phyloP scores from a whole-genome alignment of 1,140 invertebrate genomes.

The Leptonema lineaticorne region DNA sequence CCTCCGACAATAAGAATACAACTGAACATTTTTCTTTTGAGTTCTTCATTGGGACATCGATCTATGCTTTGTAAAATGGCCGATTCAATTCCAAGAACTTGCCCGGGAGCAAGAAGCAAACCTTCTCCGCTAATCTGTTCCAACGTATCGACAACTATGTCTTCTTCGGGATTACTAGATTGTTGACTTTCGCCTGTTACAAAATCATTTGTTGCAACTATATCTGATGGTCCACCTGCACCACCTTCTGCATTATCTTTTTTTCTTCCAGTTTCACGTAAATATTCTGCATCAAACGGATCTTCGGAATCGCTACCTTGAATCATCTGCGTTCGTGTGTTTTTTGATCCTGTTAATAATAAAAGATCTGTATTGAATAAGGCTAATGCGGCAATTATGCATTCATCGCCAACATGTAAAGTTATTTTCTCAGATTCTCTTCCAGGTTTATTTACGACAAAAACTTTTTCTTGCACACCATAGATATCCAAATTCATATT shows the following conservation, averaged over 20 bases:
- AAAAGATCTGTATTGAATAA: slow-evolving; percentile 89
- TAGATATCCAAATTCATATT: slow-evolving; percentile 88
- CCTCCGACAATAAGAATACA: slow-evolving; percentile 90
- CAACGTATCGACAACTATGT: slow-evolving; percentile 77
- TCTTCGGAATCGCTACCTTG: slow-evolving; percentile 86
- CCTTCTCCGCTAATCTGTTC: slow-evolving; percentile 61
- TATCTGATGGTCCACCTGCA: slow-evolving; percentile 52
- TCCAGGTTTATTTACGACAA: slow-evolving; percentile 73
- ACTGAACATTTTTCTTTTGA: slow-evolving; percentile 93
- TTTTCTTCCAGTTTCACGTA: slow-evolving; percentile 82
- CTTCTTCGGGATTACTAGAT: slow-evolving; percentile 65
- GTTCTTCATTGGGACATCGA: slow-evolving; percentile 81
- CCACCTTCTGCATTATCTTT: slow-evolving; percentile 46
- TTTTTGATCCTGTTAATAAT: slow-evolving; percentile 76
- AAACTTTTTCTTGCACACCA: slow-evolving; percentile 78
- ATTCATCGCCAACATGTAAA: slow-evolving; percentile 87
- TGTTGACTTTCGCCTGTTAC: slow-evolving; percentile 51
- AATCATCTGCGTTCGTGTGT: slow-evolving; percentile 70
- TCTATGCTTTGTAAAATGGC: slow-evolving; percentile 91
- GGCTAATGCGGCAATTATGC: slow-evolving; percentile 85
- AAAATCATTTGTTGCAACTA: slow-evolving; percentile 65
- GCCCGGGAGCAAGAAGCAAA: slow-evolving; percentile 69
- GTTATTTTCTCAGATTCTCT: slow-evolving; percentile 74
- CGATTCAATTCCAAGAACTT: slow-evolving; percentile 84
- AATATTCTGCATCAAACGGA: slow-evolving; percentile 89